A percentile compares a stretch with the other conserved stretches of the same genome.
Conservation (phyloP, 2,888 invertebrate species). For the Hirudinaria manillensis region DNA sequence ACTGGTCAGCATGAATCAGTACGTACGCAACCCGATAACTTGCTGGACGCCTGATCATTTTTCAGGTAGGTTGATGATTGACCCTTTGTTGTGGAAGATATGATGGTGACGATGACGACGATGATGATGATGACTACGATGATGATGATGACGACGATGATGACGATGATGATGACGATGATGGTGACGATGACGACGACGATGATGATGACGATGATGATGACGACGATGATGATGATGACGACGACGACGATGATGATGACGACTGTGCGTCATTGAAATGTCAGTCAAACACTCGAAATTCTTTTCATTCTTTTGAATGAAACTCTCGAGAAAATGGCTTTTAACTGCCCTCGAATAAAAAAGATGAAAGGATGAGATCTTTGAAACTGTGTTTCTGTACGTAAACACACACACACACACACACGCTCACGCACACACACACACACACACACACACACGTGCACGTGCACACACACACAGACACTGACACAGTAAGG, state of each 20-base stretch:
- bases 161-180: slow-evolving; percentile 2
- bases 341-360: too few species aligned
- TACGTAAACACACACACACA: too few species aligned
- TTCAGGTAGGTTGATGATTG: slow-evolving; percentile 32
- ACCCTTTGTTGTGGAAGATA: background rate
- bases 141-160: background rate
- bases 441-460: too few species aligned
- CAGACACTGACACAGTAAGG: too few species aligned
- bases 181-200: background rate
- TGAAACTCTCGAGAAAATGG: too few species aligned
- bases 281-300: too few species aligned
- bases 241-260: background rate
- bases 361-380: too few species aligned
- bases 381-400: too few species aligned
- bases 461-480: too few species aligned
- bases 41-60: slow-evolving; percentile 42
- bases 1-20: slow-evolving; percentile 35
- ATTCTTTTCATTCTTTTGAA: too few species aligned
- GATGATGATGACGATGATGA: background rate
- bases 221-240: background rate
- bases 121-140: background rate
- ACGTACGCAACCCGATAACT: slow-evolving; percentile 38
- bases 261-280: too few species aligned
- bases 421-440: too few species aligned
- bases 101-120: background rate